Conservation (phyloP, 2,888 invertebrate species). For the Scaptodrosophila latifasciaeformis region DNA sequence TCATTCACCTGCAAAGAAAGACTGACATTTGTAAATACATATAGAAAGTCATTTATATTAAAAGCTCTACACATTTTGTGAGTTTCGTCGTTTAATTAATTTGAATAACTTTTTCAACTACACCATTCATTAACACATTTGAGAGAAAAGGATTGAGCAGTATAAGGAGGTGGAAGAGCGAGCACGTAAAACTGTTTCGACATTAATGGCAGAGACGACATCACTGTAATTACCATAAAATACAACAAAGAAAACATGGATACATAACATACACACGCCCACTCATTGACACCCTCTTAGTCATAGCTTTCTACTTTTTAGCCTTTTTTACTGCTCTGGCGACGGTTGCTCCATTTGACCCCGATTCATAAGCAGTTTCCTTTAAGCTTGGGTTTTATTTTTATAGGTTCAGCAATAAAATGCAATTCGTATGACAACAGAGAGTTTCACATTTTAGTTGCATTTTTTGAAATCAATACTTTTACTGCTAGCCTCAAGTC, state of each 20-base stretch:
- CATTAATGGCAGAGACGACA: background rate
- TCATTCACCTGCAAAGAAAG: no score
- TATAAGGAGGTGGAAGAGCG: slow-evolving; percentile 32
- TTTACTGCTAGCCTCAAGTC: no score
- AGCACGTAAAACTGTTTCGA: no score
- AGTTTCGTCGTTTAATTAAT: slow-evolving; percentile 54
- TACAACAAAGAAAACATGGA: slow-evolving; percentile 12
- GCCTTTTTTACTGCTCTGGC: background rate
- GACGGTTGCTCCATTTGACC: background rate
- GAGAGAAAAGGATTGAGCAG: background rate
- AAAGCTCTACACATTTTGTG: slow-evolving; percentile 11
- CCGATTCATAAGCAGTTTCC: background rate
- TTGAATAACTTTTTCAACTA: slow-evolving; percentile 19
- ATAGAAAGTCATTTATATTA: slow-evolving; percentile 6
- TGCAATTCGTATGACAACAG: slow-evolving; percentile 34
- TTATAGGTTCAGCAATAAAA: slow-evolving; percentile 55
- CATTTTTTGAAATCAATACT: no score
- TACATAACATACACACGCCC: slow-evolving; percentile 12
- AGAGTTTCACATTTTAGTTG: no score
- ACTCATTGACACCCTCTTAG: background rate
- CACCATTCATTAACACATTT: no score
- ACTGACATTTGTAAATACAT: slow-evolving; percentile 14
- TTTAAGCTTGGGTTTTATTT: no score
- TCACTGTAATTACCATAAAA: slow-evolving; percentile 1
- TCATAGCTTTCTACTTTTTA: background rate